Conservation (phyloP, 2,797 vertebrate species). For the Triplophysa yarkandensis region DNA sequence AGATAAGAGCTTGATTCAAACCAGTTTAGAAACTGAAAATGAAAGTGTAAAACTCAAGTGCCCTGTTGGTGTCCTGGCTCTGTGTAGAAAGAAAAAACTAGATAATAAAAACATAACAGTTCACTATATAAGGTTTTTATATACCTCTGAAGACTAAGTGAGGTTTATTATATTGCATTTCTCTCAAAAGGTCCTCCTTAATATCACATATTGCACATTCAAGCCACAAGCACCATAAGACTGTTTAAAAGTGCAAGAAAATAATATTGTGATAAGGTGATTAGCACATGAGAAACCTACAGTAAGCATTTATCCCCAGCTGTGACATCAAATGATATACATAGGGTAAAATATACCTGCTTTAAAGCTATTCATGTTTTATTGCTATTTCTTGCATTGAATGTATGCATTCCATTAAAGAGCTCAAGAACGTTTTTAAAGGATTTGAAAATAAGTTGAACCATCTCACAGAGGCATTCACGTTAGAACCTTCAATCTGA, state of each 20-base stretch:
- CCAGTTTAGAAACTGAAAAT: too few species aligned
- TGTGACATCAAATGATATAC: background rate
- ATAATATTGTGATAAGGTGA: background rate
- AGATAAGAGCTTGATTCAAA: too few species aligned
- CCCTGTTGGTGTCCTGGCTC: too few species aligned
- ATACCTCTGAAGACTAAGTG: too few species aligned
- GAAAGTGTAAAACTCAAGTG: too few species aligned
- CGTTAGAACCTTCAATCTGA: background rate
- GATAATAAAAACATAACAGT: too few species aligned
- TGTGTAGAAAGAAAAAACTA: too few species aligned
- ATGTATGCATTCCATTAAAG: background rate
- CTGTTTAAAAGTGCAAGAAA: background rate
- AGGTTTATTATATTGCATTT: too few species aligned
- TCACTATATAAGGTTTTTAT: too few species aligned
- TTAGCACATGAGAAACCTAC: background rate
- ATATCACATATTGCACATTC: too few species aligned
- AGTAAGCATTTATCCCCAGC: background rate
- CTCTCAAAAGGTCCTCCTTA: too few species aligned
- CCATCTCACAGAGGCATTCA: slow-evolving; percentile 3
- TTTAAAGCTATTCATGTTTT: background rate
- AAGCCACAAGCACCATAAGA: too few species aligned
- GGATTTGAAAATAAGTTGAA: slow-evolving; percentile 5
- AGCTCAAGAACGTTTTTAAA: slow-evolving; percentile 7
- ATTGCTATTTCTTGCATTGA: background rate
- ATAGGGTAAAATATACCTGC: background rate